Conservation (phyloP, 2,797 vertebrate species). For the Antrozous pallidus region DNA sequence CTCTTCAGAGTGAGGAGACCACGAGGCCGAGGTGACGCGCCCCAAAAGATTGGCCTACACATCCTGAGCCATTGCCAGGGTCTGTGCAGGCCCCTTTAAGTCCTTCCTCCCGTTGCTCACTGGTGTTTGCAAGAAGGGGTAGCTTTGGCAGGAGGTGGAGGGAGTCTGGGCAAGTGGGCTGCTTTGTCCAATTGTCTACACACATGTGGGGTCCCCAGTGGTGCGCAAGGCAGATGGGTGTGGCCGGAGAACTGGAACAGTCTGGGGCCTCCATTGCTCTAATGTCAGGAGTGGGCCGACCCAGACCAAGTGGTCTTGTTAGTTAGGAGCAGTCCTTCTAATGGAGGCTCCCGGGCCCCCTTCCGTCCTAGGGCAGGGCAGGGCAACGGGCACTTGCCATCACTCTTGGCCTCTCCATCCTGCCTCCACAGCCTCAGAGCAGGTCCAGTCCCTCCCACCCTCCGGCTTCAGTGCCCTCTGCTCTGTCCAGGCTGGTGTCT, state of each 20-base stretch:
- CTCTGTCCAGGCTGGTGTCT: not conserved
- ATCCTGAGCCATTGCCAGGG: not conserved
- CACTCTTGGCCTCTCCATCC: not conserved
- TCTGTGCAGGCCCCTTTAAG: not conserved
- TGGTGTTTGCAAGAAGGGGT: no score
- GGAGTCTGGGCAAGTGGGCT: not conserved
- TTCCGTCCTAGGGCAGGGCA: not conserved
- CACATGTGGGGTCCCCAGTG: rapidly evolving
- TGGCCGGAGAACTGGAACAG: no score
- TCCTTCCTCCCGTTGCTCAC: not conserved
- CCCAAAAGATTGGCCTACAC: not conserved
- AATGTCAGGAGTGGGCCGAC: not conserved
- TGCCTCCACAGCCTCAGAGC: not conserved
- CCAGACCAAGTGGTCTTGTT: not conserved
- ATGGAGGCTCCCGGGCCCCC: not conserved
- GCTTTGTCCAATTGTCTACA: not conserved
- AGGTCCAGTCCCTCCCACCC: not conserved
- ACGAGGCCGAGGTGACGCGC: not conserved
- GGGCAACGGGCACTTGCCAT: not conserved
- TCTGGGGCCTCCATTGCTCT: not conserved
- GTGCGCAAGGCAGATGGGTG: not conserved
- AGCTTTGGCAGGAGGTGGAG: not conserved
- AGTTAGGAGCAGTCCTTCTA: not conserved
- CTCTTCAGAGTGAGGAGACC: not conserved
- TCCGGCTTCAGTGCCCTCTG: not conserved